Percentiles rank a stretch among this genome's conserved stretches.
phyloP scores from a whole-genome alignment of 2,797 vertebrate genomes.

The Bradypodion ventrale region DNA sequence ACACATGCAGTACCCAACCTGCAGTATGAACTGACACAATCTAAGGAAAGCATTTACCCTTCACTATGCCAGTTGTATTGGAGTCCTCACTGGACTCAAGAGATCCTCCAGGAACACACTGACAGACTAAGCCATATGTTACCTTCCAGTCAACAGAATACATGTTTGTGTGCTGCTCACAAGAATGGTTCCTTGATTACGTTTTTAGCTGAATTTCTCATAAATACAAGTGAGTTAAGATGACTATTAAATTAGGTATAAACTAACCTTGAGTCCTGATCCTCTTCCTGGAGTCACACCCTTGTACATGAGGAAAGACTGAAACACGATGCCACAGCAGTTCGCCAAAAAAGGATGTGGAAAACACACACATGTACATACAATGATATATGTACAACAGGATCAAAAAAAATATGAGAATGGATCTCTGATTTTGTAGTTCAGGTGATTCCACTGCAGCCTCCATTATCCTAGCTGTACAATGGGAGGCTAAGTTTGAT shows the following conservation, averaged over 20 bases:
- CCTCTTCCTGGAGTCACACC: conserved; percentile 9
- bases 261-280: conserved; percentile 48
- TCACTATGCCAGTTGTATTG: background rate
- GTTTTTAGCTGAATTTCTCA: conserved; percentile 13
- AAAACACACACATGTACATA: background rate
- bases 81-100: too few species aligned
- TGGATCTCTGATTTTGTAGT: background rate
- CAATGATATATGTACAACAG: background rate
- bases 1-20: background rate
- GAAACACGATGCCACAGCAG: background rate
- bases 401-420: background rate
- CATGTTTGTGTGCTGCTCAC: background rate
- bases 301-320: conserved; percentile 16
- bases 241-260: conserved; percentile 32
- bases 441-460: background rate
- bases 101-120: too few species aligned
- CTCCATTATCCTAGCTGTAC: conserved; percentile 8
- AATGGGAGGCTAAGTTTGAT: background rate
- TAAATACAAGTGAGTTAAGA: background rate
- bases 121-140: background rate
- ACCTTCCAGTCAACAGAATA: background rate
- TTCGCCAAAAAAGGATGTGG: background rate
- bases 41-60: background rate
- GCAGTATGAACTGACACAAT: background rate
- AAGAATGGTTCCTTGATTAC: conserved; percentile 5